Percentiles rank a stretch among this genome's conserved stretches.
These are phyloP conservation scores for Azemiops feae DNA, from an alignment of 2,113 vertebrate species.

Conservation along the genomic window DNA sequence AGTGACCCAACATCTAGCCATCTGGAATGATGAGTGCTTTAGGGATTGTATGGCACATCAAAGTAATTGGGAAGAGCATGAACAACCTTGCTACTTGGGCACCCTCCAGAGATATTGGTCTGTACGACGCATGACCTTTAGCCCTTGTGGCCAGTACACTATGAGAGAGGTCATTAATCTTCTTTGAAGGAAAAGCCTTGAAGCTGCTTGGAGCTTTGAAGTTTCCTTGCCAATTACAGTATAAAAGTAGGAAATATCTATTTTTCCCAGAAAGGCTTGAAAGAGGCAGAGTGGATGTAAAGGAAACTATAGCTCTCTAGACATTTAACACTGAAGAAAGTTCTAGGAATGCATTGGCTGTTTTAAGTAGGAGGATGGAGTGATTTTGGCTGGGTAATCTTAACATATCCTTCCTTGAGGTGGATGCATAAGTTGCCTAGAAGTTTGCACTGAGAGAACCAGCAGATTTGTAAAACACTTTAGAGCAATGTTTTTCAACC, in stretches of 20 bases:
- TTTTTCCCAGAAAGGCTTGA: background rate
- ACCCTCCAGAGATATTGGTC: background rate
- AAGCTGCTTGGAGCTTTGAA: background rate
- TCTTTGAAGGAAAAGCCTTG: background rate
- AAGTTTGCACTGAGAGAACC: background rate
- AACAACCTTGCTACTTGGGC: background rate
- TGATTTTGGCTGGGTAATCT: background rate
- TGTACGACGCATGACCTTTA: background rate
- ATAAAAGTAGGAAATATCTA: background rate
- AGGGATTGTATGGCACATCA: background rate
- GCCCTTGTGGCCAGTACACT: background rate
- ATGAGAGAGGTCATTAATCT: background rate
- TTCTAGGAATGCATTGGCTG: background rate
- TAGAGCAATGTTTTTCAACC: background rate
- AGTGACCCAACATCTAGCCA: background rate
- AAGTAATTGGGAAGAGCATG: background rate
- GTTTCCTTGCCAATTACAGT: background rate
- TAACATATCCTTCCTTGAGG: background rate
- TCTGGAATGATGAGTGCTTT: background rate
- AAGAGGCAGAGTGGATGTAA: background rate
- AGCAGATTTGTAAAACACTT: background rate
- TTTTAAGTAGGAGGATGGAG: background rate
- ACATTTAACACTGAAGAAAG: background rate
- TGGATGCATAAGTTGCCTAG: background rate
- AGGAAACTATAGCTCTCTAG: background rate